Base-by-base conservation (phyloP, 1,140 invertebrate species). In the Drosophila parvula region DNA sequence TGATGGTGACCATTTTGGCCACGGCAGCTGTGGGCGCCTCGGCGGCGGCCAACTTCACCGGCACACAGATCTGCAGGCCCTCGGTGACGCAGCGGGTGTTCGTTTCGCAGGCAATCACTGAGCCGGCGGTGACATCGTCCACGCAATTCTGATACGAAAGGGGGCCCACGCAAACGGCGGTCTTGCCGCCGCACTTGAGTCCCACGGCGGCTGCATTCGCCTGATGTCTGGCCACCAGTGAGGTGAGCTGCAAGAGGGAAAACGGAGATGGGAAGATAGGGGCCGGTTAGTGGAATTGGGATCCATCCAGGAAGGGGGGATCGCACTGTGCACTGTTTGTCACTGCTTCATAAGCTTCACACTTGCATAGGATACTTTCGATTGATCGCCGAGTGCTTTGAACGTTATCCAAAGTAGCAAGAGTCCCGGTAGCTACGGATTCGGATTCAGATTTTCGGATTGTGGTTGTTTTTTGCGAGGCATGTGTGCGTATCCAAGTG, bases 341-440 rank as follows among this genome's bases (percentile, higher is more conserved):
- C 62, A 83, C 71, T 85, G 67, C 43, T 70, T 57, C 18, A 55
- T 55, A 71, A 38, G 74, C 69, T 47, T 69, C 84, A 88, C 84
- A 88, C 84, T 88, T 88, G 84, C 84, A 88, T 88, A 84, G 48
- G 84, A 63, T 80, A 81, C 67, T 65, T 89, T 80, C 61, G 84
- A 81, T 62, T 89, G 63, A 48, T 86, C 84, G 74, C 81, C 74
- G 74, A 88, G 64, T 58, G 84, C 78, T 89, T 74, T 89, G 59
- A 74, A 74, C 45, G 84, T 74, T 84, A 89, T 88, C 84, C 84
- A 88, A 89, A 88, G 74, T 60, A 89, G 48, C 63, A 88, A 84
- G 69, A 88, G 50, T 83, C 74, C 84, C 78, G 84, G 84, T 53
- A 88, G 84, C 84, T 88, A 81, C 48, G 69, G 68, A 68, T 78